Base-by-base conservation (phyloP, 1,140 invertebrate genomes). In the Rhizoglyphus robini region DNA sequence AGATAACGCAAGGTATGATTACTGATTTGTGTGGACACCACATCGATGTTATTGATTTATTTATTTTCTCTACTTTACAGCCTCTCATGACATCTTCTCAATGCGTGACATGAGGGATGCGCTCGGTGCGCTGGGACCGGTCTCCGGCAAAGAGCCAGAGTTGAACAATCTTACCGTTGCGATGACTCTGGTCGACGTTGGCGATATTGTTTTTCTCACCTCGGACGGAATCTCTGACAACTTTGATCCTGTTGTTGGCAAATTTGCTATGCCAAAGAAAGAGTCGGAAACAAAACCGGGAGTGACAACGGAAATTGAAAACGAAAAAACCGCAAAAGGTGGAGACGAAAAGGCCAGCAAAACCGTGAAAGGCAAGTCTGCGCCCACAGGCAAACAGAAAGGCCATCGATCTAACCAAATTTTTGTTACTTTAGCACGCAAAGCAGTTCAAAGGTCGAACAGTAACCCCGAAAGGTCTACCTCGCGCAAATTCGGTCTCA, bases 211-310 rank as follows among this genome's bases (percentile, higher is more conserved):
- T 34, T 90, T 92, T 73, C 79, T 95, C 15, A 90, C 89, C 1
- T 88, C 86, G 20, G 90, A 94, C 74, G 90, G 90, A n/a, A 83
- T 94, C 30, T 90, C 88, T 13, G 90, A 94, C 73, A 94, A 94
- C 74, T 91, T 93, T 75, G 90, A 94, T 78, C 91, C 90, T 1
- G 90, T 93, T 47, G 90, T 94, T 64, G 90, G 90, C 4, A 90
- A 90, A 77, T 90, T 94, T 74, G 88, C 88, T n/a, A 78, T 87
- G 20, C 81, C 82, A 18, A 76, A 76, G 68, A 69, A 71, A 60
- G 59, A 66, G 27, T 27, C 23, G 11, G 2, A 3, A 51, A 51
- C 13, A 51, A 27, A 51, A 13, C 11, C 15, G 15, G 23, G 29
- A 20, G 2, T 13, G 20, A 51, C 23, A 51, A 20, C 13, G 23